Evolutionary conservation across 2,113 vertebrate species (phyloP).

Genomic region (Zosterops pallidus): DNA sequence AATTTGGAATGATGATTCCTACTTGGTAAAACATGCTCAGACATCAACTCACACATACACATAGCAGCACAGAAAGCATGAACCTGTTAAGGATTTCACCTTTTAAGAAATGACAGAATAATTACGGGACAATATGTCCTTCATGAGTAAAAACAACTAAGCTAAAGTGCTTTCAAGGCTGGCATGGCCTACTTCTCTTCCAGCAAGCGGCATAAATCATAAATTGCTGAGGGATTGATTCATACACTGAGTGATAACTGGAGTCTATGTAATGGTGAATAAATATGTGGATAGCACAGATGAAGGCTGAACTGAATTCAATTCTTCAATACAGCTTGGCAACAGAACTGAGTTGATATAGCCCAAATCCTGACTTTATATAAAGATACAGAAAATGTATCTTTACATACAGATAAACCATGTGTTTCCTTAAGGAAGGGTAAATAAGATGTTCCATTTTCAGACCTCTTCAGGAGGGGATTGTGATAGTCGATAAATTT

Average conservation of each 20-base stretch:
- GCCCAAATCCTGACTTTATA: not conserved
- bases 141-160: constrained; percentile 76
- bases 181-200: constrained; percentile 73
- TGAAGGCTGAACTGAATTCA: not conserved
- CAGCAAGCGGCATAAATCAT: constrained; percentile 78
- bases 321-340: not conserved
- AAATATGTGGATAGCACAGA: not conserved
- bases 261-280: not conserved
- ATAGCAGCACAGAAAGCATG: constrained; percentile 49
- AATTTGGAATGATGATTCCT: constrained; percentile 52
- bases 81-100: constrained; percentile 75
- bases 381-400: not conserved
- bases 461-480: not conserved
- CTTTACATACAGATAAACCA: not conserved
- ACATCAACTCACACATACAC: constrained; percentile 37
- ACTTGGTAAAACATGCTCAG: constrained; percentile 42
- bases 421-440: not conserved
- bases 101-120: constrained; percentile 81
- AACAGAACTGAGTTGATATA: not conserved
- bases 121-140: constrained; percentile 79
- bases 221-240: constrained; percentile 45
- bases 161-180: constrained; percentile 77
- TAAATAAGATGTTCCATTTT: not conserved
- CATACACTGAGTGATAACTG: constrained; percentile 10
- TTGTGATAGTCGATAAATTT: not conserved